Percentiles rank a stretch among this genome's conserved stretches.
Evolutionary conservation across 2,113 vertebrate species (phyloP).

Genomic region (Dasypus novemcinctus): DNA sequence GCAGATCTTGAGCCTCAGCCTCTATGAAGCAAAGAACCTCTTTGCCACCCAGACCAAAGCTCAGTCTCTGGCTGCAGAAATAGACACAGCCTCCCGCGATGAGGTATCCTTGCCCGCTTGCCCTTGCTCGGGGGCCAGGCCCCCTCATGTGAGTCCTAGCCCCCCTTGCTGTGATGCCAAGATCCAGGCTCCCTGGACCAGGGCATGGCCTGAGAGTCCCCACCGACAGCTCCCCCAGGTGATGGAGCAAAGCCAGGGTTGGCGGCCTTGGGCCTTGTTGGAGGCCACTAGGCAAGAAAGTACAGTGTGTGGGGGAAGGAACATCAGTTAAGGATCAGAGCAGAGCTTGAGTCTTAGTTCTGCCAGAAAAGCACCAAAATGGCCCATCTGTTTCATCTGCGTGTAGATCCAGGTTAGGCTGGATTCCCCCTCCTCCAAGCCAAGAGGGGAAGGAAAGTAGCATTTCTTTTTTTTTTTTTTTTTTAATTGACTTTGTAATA

Average conservation of each 20-base stretch:
- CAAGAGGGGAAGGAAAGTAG: background rate
- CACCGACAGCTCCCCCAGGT: rapidly evolving
- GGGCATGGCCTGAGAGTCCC: background rate
- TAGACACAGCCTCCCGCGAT: conserved; percentile 95
- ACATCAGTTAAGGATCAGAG: background rate
- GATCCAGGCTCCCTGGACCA: background rate
- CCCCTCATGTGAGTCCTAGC: background rate
- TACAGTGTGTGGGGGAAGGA: background rate
- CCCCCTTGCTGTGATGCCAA: background rate
- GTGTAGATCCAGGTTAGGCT: background rate
- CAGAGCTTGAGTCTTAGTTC: background rate
- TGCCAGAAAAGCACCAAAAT: background rate
- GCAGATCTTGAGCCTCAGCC: conserved; percentile 96
- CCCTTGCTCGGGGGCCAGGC: background rate
- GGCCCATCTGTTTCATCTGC: background rate
- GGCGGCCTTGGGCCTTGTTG: no score
- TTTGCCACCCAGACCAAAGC: conserved; percentile 98
- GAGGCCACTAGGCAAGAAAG: no score
- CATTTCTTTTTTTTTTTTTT: no score
- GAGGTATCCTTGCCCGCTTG: conserved; percentile 84
- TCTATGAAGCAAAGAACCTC: conserved; percentile 97
- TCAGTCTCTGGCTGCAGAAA: conserved; percentile 97
- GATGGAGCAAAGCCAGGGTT: background rate
- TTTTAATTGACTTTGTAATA: no score
- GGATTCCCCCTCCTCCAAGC: background rate